phyloP scores from a whole-genome alignment of 2,888 invertebrate genomes.

The Dusona sp. region DNA sequence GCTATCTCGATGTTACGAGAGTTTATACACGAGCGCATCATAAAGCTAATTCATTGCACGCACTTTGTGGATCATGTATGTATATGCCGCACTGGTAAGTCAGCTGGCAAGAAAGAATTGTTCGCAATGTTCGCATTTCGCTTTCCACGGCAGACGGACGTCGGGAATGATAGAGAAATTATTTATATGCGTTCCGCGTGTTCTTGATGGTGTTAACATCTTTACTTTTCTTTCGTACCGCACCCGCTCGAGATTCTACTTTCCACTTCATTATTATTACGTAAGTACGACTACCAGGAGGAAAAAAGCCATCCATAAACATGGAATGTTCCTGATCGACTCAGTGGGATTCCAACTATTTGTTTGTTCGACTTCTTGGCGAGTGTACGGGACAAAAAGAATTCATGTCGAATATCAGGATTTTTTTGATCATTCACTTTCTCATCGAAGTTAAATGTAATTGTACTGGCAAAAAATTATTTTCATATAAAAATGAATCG shows the following conservation, averaged over 20 bases:
- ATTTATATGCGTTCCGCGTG: conserved; percentile 48
- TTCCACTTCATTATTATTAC: conserved; percentile 53
- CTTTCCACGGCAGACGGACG: conserved; percentile 54
- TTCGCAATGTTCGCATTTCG: conserved; percentile 60
- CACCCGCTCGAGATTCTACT: conserved; percentile 60
- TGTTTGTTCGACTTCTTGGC: background rate
- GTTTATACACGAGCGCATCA: conserved; percentile 21
- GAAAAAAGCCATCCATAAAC: conserved; percentile 6
- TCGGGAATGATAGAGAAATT: conserved; percentile 52
- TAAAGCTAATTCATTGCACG: conserved; percentile 63
- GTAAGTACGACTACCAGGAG: conserved; percentile 23
- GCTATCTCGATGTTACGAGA: conserved; percentile 45
- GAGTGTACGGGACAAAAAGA: background rate
- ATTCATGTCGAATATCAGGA: background rate
- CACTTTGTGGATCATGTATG: conserved; percentile 34
- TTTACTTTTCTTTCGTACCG: conserved; percentile 62
- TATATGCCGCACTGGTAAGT: conserved; percentile 3
- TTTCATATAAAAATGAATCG: no score
- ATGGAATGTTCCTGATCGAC: conserved; percentile 9
- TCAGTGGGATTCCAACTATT: background rate
- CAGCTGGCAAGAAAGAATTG: conserved; percentile 49
- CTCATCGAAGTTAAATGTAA: background rate
- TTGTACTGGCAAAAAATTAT: no score
- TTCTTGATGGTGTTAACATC: conserved; percentile 55
- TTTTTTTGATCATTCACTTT: background rate